Evolutionary conservation across 2,797 vertebrate species (phyloP).

Genomic region (Poecilia picta): DNA sequence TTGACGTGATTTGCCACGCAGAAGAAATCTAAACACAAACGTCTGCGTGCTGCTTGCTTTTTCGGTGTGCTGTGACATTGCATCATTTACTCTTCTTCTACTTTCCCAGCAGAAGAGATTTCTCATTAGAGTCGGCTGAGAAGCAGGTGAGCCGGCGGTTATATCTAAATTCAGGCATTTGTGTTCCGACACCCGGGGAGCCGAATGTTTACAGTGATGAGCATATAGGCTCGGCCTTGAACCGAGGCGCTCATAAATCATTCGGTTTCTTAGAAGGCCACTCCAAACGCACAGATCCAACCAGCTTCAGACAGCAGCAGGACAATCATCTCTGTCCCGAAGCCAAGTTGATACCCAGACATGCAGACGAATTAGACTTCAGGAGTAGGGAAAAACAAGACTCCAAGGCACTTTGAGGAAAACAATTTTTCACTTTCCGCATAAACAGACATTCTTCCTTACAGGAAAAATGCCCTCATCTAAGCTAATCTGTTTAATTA

Average conservation of each 20-base stretch:
- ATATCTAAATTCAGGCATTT: conserved; percentile 72
- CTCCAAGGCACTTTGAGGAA: neutral
- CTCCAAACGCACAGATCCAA: conserved; percentile 51
- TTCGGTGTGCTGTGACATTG: conserved; percentile 15
- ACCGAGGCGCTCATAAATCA: conserved; percentile 70
- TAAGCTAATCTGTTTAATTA: conserved; percentile 5
- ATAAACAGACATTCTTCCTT: neutral
- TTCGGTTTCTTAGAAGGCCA: conserved; percentile 41
- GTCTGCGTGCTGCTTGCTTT: neutral
- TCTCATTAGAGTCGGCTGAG: conserved; percentile 60
- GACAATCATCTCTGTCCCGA: conserved; percentile 41
- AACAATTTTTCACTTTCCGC: neutral
- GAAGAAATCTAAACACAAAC: conserved; percentile 12
- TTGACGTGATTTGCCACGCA: conserved; percentile 14
- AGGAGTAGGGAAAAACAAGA: conserved; percentile 1
- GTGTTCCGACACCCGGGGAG: conserved; percentile 61
- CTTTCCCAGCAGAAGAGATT: conserved; percentile 40
- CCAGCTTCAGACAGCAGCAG: conserved; percentile 19
- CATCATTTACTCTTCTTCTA: conserved; percentile 21
- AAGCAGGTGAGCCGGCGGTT: conserved; percentile 64
- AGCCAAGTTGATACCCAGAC: conserved; percentile 18
- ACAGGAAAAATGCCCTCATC: neutral
- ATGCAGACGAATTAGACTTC: conserved; percentile 20
- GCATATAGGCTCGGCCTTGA: conserved; percentile 67
- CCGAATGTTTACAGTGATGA: conserved; percentile 65